Evolutionary conservation across 2,888 invertebrate genomes (phyloP).

Genomic region (Halictus quadricinctus): DNA sequence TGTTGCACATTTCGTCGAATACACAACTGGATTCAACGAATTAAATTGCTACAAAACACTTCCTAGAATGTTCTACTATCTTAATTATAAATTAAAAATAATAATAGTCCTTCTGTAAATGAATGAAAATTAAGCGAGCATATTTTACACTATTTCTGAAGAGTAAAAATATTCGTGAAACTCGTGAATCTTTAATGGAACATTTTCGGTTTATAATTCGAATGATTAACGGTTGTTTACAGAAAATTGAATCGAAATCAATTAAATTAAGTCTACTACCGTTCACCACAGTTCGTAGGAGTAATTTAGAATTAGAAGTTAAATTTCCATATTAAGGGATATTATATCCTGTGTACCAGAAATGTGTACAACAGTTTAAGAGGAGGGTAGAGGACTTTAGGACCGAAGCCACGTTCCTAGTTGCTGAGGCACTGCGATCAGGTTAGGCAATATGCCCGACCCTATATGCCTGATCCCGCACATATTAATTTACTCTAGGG

Average conservation of each 20-base stretch:
- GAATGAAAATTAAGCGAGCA: not conserved
- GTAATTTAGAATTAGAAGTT: not conserved
- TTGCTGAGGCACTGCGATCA: not conserved
- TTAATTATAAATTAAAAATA: too few species aligned
- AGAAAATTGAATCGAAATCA: not conserved
- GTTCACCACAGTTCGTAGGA: not conserved
- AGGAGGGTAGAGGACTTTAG: not conserved
- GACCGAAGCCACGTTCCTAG: not conserved
- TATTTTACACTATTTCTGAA: too few species aligned
- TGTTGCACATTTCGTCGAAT: not conserved
- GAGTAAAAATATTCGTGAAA: not conserved
- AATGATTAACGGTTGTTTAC: not conserved
- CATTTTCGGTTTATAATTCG: not conserved
- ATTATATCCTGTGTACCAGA: not conserved
- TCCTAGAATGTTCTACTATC: too few species aligned
- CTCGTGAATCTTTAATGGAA: not conserved
- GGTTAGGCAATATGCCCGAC: not conserved
- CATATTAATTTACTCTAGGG: conserved; percentile 8
- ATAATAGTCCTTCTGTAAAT: not conserved
- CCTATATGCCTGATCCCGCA: not conserved
- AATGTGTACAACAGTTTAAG: not conserved
- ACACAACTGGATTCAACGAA: too few species aligned
- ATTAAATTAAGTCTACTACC: not conserved
- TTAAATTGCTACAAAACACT: too few species aligned
- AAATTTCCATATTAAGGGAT: not conserved